Conservation (phyloP, 2,888 invertebrate species). For the Punctoribates punctum region DNA sequence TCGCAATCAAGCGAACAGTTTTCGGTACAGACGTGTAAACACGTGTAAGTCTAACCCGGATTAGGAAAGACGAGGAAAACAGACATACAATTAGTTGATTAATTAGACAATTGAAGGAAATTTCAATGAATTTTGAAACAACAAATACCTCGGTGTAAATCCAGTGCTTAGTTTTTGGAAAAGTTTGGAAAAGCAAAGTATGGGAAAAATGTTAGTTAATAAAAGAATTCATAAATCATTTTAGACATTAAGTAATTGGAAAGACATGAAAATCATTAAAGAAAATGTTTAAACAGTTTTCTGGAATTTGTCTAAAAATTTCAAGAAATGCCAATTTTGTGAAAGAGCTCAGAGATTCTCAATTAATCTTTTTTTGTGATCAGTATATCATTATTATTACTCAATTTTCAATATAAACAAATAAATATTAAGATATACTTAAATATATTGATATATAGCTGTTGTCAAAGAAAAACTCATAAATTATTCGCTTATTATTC, state of each 20-base stretch:
- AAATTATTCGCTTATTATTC: no score
- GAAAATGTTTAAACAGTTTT: neutral
- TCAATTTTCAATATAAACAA: no score
- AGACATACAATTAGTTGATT: neutral
- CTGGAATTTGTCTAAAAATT: neutral
- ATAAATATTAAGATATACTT: no score
- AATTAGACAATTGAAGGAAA: neutral
- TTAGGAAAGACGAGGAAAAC: neutral
- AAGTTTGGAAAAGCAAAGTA: neutral
- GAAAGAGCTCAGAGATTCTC: no score
- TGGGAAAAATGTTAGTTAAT: neutral
- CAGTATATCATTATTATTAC: no score
- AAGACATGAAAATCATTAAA: neutral
- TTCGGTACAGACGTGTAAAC: slow-evolving; percentile 57
- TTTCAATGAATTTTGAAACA: neutral
- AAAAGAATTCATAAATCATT: slow-evolving; percentile 6
- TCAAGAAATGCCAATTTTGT: no score
- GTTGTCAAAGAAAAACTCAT: no score
- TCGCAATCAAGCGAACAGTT: slow-evolving; percentile 45
- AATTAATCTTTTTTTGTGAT: no score
- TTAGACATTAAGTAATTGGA: neutral
- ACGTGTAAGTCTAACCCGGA: slow-evolving; percentile 72
- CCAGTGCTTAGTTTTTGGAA: slow-evolving; percentile 36
- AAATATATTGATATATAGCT: no score
- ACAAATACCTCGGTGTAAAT: slow-evolving; percentile 49